Evolutionary conservation across 2,888 invertebrate species (phyloP).

Genomic region (Conomelus anceps): DNA sequence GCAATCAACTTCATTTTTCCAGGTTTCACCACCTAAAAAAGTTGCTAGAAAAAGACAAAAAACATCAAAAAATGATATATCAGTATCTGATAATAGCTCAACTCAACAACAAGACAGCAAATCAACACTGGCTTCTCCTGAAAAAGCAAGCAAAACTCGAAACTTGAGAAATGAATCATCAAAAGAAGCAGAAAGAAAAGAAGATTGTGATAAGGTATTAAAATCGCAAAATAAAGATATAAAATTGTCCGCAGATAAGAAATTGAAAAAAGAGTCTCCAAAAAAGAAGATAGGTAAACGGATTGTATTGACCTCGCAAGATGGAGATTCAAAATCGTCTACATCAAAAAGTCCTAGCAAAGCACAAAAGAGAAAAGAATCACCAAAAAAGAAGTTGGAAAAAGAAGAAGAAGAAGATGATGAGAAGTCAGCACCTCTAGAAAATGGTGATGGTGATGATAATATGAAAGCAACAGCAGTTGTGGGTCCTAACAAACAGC

Average conservation of each 20-base stretch:
- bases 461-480: too few relatives aligned
- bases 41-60: neutral
- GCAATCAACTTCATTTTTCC: neutral
- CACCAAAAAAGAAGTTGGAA: neutral
- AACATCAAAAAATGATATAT: neutral
- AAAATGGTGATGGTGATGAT: too few relatives aligned
- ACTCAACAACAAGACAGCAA: neutral
- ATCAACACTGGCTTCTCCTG: neutral
- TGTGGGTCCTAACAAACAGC: neutral
- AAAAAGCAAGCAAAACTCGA: too few relatives aligned
- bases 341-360: neutral
- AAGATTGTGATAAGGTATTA: too few relatives aligned
- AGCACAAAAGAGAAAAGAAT: neutral
- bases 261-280: neutral
- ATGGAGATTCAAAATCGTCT: neutral
- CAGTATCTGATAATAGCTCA: neutral
- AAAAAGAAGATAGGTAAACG: neutral
- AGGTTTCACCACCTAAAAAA: neutral
- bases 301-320: neutral
- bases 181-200: neutral
- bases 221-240: too few relatives aligned
- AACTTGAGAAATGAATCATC: too few relatives aligned
- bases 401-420: neutral
- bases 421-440: too few relatives aligned
- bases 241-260: too few relatives aligned